Base-by-base conservation (phyloP, 1,140 invertebrate species). In the Calephelis virginiensis region DNA sequence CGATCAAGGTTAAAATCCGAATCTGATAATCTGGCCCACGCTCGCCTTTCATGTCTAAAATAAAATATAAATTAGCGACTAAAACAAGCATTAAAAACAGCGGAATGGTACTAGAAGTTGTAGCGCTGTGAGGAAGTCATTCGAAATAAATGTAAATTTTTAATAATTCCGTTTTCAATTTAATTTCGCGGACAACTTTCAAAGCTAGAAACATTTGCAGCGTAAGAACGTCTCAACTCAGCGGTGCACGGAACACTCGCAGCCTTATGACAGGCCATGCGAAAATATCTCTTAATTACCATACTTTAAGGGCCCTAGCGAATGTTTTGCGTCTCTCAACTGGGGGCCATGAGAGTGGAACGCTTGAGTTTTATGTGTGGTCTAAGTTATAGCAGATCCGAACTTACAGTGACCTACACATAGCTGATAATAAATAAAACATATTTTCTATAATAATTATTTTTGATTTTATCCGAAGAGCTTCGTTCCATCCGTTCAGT, bases 281-380 rank as follows among this genome's bases (percentile, higher is more conserved):
- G 82, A 86, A 86, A 81, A 79, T 85, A 80, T 79, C 78, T 80
- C 81, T 86, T 89, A 86, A 87, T 85, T 85, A 78, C 79, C 79
- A 79, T 71, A 75, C 56, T 71, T 80, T 89, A 87, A 87, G 84
- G 78, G 81, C 80, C 63, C 81, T 86, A 86, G 82, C 73, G 62
- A 70, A 73, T 78, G 83, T 85, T 83, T 79, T 65, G 61, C 67
- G 71, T 62, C 63, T 73, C 70, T 82, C 70, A 68, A 74, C 74
- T 62, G 72, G 70, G 62, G 70, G 73, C 73, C 67, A 73, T 73
- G 72, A 84, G 81, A 76, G 75, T 75, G 61, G 65, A 69, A 76
- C 81, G 75, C 86, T 87, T 71, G 76, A 83, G 74, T 74, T 68
- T 74, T 61, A 45, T 37, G 59, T 68, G 45, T 82, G 76, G 80